Evolutionary conservation across 2,888 invertebrate genomes (phyloP).

Genomic region (Pristionchus mayeri): DNA sequence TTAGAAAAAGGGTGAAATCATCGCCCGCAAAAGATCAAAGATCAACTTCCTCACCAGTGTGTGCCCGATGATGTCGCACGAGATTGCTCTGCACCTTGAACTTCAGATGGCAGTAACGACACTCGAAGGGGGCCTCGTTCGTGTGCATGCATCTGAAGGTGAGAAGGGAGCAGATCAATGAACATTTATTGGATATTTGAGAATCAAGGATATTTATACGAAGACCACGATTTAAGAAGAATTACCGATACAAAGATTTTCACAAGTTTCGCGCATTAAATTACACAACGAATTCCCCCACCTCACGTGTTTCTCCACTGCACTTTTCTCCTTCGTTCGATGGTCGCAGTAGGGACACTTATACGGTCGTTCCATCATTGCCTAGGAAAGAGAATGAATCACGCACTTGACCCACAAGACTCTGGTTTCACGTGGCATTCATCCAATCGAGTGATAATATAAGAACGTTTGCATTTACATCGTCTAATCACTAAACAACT

Average conservation of each 20-base stretch:
- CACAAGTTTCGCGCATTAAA: no score
- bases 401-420: not conserved
- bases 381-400: conserved; percentile 35
- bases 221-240: not conserved
- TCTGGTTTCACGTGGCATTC: not conserved
- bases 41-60: conserved; percentile 67
- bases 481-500: no score
- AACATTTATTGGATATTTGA: not conserved
- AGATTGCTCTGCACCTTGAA: conserved; percentile 72
- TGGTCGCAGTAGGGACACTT: conserved; percentile 69
- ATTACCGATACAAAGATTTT: no score
- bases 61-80: conserved; percentile 66
- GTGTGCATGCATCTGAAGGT: conserved; percentile 69
- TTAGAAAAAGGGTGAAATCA: no score
- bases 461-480: no score
- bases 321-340: conserved; percentile 64
- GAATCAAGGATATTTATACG: not conserved
- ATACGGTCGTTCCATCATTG: conserved; percentile 63
- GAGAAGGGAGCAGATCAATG: not conserved
- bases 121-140: conserved; percentile 67
- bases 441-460: not conserved
- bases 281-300: conserved; percentile 4
- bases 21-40: no score
- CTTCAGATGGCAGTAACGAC: conserved; percentile 60
- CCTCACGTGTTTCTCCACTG: conserved; percentile 68